Evolutionary conservation across 2,113 vertebrate genomes (phyloP), one percentile per base, ranked within the genome.

Genomic region (Campylorhamphus procurvoides): DNA sequence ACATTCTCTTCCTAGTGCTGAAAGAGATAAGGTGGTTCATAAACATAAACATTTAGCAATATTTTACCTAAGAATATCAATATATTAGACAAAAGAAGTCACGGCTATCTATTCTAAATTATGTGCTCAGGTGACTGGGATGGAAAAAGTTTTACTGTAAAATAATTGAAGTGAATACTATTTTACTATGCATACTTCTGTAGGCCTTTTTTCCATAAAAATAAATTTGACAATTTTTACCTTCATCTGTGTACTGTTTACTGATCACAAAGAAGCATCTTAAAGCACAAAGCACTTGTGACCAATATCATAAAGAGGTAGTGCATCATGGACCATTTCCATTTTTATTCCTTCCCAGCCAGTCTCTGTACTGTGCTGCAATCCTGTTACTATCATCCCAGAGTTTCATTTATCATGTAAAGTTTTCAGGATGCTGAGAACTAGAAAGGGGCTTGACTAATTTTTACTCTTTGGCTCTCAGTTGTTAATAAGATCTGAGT

Each of bases 1-100:
- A 99, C 99, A 99, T 99, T 97, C 99, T 99, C 96, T 99, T 99
- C 94, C 99, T 98, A 37, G 97, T 9, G 53, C 99, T 99, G 98
- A 94, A 98, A 97, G 55, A 96, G 35, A 33, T 56, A 52, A 79
- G 17, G 14, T 37, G 35, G n/a, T 58, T 72, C 1, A 3, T 46
- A 90, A 87, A 83, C 42, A 76, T 4, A 72, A 89, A 25, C 11
- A 81, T 59, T 77, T 58, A 80, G 15, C 14, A 77, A 31, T 14
- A 33, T 59, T 66, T 90, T n/a, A 67, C 9, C 7, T 23, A 63
- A 49, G 46, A 82, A 49, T 49, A 90, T 49, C 6, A 29, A 31
- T n/a, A 68, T 9, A 31, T 49, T 52, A 47, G 12, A 53, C 12
- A 80, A 16, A 84, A 23, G 7, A 82, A 92, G 4, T 18, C 73